Base-by-base conservation (phyloP, 2,797 vertebrate species). In the Premnoplex brunnescens region DNA sequence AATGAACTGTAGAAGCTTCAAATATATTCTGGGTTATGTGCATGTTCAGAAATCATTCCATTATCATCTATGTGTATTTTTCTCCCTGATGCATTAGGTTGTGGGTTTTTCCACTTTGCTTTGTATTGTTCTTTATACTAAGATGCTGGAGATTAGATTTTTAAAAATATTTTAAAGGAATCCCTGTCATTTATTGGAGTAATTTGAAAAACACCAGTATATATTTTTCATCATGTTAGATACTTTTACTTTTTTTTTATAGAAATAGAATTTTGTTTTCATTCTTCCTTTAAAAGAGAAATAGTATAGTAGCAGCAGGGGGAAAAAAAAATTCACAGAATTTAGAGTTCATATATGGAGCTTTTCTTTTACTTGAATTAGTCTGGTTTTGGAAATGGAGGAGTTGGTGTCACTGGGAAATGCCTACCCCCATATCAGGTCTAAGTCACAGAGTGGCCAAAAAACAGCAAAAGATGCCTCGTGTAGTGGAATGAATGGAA, bases 401-500 rank as follows among this genome's bases (percentile, higher is more conserved):
- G 7, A 12, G 1, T 22, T 71, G 7, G 6, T 62, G 14, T 41
- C 32, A 36, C 11, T 43, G 48, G 12, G 22, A 90, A 88, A 64
- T 37, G 8, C 34, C 17, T 55, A 10, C 7, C 22, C 7, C 22
- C 6, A 62, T 0, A 0, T 17, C 4, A 80, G 13, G 37, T 51
- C 26, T 60, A 60, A 55, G 36, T 18, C 24, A 8, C 10, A 76
- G 55, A 60, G 12, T 44, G 30, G 8, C 3, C 37, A 68, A 86
- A 71, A 12, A 39, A 23, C 16, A 44, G 22, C 6, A 58, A 58
- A 12, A 76, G 6, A 43, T 55, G 37, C 23, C 6, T 62, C 11
- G 6, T 43, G 4, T 10, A 37, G 16, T 27, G 15, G 15, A 64
- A 74, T 24, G 32, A 90, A 44, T 6, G 17, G 34, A 84, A 59